Evolutionary conservation across 2,797 vertebrate genomes (phyloP).

Genomic region (Danio jaintianensis): DNA sequence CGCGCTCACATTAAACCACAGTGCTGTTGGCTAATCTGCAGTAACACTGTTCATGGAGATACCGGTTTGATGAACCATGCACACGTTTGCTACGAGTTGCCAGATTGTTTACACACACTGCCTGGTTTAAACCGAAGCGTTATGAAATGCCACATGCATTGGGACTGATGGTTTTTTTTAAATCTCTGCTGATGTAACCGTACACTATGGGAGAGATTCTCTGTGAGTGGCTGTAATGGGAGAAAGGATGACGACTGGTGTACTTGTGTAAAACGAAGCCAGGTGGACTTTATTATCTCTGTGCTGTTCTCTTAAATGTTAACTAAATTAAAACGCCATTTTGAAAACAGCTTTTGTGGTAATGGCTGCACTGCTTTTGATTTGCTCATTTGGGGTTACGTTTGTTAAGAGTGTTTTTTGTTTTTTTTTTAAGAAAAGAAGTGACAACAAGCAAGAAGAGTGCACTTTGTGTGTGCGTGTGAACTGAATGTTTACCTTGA

Average conservation of each 20-base stretch:
- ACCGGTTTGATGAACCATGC: conserved; percentile 21
- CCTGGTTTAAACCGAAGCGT: conserved; percentile 29
- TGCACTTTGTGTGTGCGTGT: conserved; percentile 10
- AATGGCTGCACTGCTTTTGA: conserved; percentile 29
- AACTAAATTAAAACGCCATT: conserved; percentile 81
- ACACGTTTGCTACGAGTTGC: conserved; percentile 24
- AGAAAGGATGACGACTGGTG: conserved; percentile 69
- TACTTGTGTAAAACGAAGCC: conserved; percentile 76
- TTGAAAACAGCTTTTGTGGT: conserved; percentile 68
- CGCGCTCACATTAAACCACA: neutral
- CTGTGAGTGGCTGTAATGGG: conserved; percentile 60
- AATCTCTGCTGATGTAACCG: conserved; percentile 51
- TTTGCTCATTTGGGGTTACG: conserved; percentile 13
- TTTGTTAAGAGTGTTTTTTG: conserved; percentile 1
- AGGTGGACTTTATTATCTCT: conserved; percentile 78
- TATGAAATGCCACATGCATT: conserved; percentile 40
- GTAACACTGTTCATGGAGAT: conserved; percentile 26
- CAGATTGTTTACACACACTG: conserved; percentile 34
- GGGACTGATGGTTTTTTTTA: conserved; percentile 34
- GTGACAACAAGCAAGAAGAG: conserved; percentile 9
- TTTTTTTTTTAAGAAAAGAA: neutral
- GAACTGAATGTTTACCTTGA: conserved; percentile 43
- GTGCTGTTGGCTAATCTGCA: conserved; percentile 22
- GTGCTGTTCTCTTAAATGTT: conserved; percentile 83
- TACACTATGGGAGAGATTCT: conserved; percentile 48